A percentile compares a stretch with the other conserved stretches of the same genome.
Evolutionary conservation across 2,113 vertebrate species (phyloP).

Genomic region (Bolborhynchus lineola): DNA sequence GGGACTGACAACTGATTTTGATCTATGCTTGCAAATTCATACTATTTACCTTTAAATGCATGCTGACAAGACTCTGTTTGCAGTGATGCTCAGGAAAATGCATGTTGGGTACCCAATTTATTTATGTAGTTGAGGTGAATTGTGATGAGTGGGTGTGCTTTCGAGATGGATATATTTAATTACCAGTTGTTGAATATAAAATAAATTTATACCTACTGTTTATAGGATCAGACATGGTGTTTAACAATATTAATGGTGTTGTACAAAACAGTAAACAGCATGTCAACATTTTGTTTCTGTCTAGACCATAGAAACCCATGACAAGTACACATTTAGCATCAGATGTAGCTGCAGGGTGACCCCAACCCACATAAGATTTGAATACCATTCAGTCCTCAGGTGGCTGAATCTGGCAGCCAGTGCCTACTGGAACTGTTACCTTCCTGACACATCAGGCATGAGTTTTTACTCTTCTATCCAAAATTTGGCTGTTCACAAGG

Average conservation of each 20-base stretch:
- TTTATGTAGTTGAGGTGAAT: neutral
- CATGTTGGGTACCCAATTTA: neutral
- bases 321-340: neutral
- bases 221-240: neutral
- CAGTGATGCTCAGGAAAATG: neutral
- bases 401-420: neutral
- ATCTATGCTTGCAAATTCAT: neutral
- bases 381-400: neutral
- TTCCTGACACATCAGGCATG: neutral
- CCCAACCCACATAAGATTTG: neutral
- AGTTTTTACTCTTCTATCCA: neutral
- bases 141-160: neutral
- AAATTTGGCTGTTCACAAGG: neutral
- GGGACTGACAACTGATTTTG: neutral
- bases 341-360: neutral
- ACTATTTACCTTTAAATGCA: neutral
- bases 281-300: neutral
- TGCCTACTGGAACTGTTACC: neutral
- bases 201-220: constrained; percentile 28
- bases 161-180: neutral
- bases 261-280: neutral
- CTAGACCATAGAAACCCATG: rapidly evolving
- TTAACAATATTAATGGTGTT: constrained; percentile 2
- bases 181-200: neutral
- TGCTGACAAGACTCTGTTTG: neutral